Base-by-base conservation (phyloP, 2,113 vertebrate genomes). In the Budorcas taxicolor region DNA sequence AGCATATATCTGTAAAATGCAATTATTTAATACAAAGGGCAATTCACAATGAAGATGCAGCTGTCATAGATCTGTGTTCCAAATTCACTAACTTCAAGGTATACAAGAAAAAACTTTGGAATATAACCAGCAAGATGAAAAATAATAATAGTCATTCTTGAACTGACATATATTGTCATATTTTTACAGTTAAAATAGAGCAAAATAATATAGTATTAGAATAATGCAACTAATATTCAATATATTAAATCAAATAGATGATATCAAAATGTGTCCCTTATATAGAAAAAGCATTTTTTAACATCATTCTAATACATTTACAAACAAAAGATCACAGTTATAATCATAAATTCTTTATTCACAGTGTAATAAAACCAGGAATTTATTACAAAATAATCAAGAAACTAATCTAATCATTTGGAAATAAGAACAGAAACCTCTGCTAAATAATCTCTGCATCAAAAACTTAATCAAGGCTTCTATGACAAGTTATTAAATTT, bases 401-500 rank as follows among this genome's bases (percentile, higher is more conserved):
- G 23, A 92, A 94, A 90, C 15, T 87, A 97, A 95, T 93, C n/a
- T 95, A 97, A 96, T 97, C 58, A 96, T 82, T 96, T 96, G 47
- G 96, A 97, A 97, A 96, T 94, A 96, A 97, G 97, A 94, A 91
- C 62, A 92, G 95, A 94, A 93, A n/a, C 81, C 64, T 97, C 80
- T 85, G 52, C 92, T 92, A 98, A 93, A 80, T 87, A 93, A 93
- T 92, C 81, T 82, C 95, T 83, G 87, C 52, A 96, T 96, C 94
- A 90, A 50, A 98, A 97, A 29, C 82, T 96, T 93, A 96, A 97
- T 92, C 94, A 97, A 97, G 95, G 64, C 19, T 96, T 64, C 36
- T 80, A 57, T 82, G 76, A 81, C 14, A 60, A 57, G 74, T 97
- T 97, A 96, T 98, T 97, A 96, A 98, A 98, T 97, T 97, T 89